phyloP scores from a whole-genome alignment of 2,797 vertebrate species.

The Lacerta bilineata region DNA sequence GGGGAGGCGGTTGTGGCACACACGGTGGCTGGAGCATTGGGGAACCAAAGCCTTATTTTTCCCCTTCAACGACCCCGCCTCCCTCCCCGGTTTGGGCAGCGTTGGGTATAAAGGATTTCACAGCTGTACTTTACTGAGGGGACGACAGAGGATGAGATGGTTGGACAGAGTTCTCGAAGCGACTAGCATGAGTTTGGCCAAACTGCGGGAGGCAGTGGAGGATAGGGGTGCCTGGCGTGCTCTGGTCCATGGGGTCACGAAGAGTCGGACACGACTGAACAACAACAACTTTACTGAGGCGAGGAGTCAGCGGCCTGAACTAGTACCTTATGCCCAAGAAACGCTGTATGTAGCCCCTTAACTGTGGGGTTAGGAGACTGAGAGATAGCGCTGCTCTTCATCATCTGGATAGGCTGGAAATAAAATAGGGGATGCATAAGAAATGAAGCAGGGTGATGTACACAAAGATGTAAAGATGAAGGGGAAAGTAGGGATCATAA shows the following conservation, averaged over 20 bases:
- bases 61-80: too few species aligned
- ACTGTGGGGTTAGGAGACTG: background rate
- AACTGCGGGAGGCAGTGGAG: too few species aligned
- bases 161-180: too few species aligned
- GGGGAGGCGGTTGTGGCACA: background rate
- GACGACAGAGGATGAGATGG: too few species aligned
- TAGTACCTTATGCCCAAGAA: fast-evolving
- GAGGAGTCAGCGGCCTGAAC: background rate
- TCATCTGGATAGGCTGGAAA: background rate
- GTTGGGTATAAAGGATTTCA: background rate
- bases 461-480: background rate
- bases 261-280: too few species aligned
- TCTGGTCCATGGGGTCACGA: too few species aligned
- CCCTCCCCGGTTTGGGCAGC: background rate
- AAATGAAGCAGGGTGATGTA: background rate
- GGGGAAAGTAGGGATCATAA: background rate
- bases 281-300: background rate
- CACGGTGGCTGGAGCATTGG: background rate
- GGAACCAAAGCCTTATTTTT: too few species aligned
- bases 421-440: background rate
- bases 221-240: too few species aligned
- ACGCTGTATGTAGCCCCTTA: background rate
- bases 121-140: background rate
- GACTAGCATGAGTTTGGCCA: too few species aligned
- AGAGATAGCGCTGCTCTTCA: background rate